phyloP scores from a whole-genome alignment of 2,797 vertebrate species.

The Siniperca scherzeri region DNA sequence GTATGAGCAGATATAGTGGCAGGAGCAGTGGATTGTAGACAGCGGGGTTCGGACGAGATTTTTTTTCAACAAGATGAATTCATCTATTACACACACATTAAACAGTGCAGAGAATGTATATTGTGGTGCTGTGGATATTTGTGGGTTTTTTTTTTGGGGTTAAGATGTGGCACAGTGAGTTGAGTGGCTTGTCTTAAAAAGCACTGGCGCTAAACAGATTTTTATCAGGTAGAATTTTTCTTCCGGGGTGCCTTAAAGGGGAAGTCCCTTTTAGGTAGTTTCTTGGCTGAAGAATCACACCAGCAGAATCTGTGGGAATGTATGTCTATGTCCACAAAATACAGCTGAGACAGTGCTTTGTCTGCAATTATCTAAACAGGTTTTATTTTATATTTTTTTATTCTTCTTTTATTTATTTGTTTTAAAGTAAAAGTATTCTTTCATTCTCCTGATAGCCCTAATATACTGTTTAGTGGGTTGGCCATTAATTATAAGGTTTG shows the following conservation, averaged over 20 bases:
- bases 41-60: constrained; percentile 24
- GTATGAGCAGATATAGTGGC: constrained; percentile 46
- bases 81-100: constrained; percentile 40
- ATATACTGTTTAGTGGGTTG: background rate
- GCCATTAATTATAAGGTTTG: background rate
- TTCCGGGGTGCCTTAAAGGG: constrained; percentile 30
- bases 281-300: constrained; percentile 1
- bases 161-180: constrained; percentile 52
- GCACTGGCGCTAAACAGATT: constrained; percentile 65
- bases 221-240: constrained; percentile 62
- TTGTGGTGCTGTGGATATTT: constrained; percentile 42
- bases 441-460: background rate
- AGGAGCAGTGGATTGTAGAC: constrained; percentile 63
- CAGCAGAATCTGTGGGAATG: background rate
- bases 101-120: constrained; percentile 32
- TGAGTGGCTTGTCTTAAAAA: constrained; percentile 73
- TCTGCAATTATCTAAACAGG: background rate
- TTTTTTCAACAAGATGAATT: constrained; percentile 35
- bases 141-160: background rate
- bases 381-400: background rate
- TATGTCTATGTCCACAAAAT: background rate
- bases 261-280: background rate
- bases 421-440: background rate
- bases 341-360: background rate
- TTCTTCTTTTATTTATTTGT: background rate